A percentile compares a stretch with the other conserved stretches of the same genome.
These are phyloP conservation scores for Zhuqinia jingwanae DNA, from an alignment of 2,888 invertebrate genomes.

Conservation along the genomic window DNA sequence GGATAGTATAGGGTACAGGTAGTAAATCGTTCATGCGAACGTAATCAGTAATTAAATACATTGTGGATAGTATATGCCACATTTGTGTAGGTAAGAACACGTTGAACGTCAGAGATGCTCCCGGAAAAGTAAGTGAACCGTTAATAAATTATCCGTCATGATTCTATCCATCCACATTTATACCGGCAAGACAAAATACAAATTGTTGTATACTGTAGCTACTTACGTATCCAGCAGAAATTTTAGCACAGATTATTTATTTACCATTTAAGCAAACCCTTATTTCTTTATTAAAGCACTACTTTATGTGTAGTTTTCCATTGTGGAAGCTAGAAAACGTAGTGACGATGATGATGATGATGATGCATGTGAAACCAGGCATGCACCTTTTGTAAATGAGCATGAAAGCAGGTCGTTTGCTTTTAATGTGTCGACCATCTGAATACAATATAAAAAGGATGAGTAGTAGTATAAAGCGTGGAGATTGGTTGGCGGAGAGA, in stretches of 20 bases:
- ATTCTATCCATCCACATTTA: slow-evolving; percentile 11
- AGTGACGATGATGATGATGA: not conserved
- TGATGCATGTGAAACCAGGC: not conserved
- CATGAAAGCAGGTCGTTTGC: slow-evolving; percentile 38
- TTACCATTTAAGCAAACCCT: not conserved
- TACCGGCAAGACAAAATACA: not conserved
- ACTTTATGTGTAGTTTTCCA: slow-evolving; percentile 5
- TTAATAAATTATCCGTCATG: slow-evolving; percentile 28
- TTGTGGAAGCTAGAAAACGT: not conserved
- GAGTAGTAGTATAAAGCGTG: no score
- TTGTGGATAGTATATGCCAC: not conserved
- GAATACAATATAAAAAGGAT: slow-evolving; percentile 43
- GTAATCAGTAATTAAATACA: slow-evolving; percentile 58
- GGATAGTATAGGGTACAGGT: slow-evolving; percentile 2
- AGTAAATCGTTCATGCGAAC: slow-evolving; percentile 37
- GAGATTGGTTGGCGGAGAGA: not conserved
- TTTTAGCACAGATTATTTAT: slow-evolving; percentile 11
- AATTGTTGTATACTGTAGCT: not conserved
- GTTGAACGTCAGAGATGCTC: not conserved
- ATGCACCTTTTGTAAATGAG: slow-evolving; percentile 8
- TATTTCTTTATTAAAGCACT: slow-evolving; percentile 20
- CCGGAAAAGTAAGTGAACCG: not conserved
- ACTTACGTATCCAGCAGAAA: not conserved
- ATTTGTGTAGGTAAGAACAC: not conserved
- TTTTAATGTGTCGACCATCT: slow-evolving; percentile 38